A percentile compares a stretch with the other conserved stretches of the same genome.
Conservation (phyloP, 2,888 invertebrate species). For the Papilio protenor region DNA sequence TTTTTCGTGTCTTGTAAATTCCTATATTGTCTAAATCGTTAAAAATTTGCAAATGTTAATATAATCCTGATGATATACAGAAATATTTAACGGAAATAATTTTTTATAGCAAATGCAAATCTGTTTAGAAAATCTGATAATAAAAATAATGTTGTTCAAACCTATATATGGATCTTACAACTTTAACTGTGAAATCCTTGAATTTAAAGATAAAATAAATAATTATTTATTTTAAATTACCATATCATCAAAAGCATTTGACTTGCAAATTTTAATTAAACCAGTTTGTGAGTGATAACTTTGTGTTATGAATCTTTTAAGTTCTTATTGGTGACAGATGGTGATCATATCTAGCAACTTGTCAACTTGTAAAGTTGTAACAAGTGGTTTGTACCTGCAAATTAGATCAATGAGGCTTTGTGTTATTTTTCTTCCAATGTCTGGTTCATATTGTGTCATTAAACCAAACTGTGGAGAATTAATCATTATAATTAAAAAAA, state of each 20-base stretch:
- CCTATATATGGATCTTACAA: neutral
- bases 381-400: conserved; percentile 89
- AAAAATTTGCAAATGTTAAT: conserved; percentile 46
- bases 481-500: conserved; percentile 46
- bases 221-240: conserved; percentile 16
- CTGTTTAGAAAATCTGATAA: neutral
- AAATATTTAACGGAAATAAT: neutral
- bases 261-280: conserved; percentile 53
- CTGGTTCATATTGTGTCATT: conserved; percentile 94
- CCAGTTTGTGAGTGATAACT: conserved; percentile 47
- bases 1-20: conserved; percentile 60
- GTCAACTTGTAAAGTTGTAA: conserved; percentile 57
- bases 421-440: conserved; percentile 93
- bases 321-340: conserved; percentile 64
- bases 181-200: neutral
- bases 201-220: conserved; percentile 15
- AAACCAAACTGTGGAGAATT: conserved; percentile 90
- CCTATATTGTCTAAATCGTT: conserved; percentile 51
- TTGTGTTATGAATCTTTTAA: conserved; percentile 48
- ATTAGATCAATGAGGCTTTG: conserved; percentile 95
- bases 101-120: neutral
- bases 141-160: neutral
- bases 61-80: conserved; percentile 25
- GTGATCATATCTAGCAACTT: conserved; percentile 76
- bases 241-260: conserved; percentile 16